Conservation (phyloP, 2,888 invertebrate species). For the Mythimna albipuncta region DNA sequence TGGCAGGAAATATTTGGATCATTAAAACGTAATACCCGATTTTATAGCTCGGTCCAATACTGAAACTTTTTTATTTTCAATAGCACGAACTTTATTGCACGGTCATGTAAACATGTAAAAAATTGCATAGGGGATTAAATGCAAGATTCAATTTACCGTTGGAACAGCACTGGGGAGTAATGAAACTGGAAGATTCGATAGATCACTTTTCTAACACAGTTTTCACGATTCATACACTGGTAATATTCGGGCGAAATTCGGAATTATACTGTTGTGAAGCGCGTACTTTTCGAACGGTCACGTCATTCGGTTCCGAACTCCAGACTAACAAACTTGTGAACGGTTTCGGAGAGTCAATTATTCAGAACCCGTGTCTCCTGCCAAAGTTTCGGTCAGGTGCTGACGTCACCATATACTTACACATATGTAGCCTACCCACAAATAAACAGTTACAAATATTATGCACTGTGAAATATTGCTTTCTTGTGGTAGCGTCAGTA, state of each 20-base stretch:
- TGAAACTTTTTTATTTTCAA: slow-evolving; percentile 58
- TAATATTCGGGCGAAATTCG: slow-evolving; percentile 66
- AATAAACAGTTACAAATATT: slow-evolving; percentile 77
- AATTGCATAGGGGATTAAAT: slow-evolving; percentile 23
- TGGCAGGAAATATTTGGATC: slow-evolving; percentile 63
- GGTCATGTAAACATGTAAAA: slow-evolving; percentile 60
- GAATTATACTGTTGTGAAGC: slow-evolving; percentile 63
- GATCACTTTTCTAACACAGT: slow-evolving; percentile 56
- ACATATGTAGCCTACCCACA: slow-evolving; percentile 78
- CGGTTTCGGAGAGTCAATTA: slow-evolving; percentile 86
- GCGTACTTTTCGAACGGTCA: slow-evolving; percentile 71
- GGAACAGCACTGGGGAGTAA: slow-evolving; percentile 39
- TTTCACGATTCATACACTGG: slow-evolving; percentile 60
- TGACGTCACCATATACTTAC: slow-evolving; percentile 83
- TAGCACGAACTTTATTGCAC: slow-evolving; percentile 57
- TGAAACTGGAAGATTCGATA: slow-evolving; percentile 16
- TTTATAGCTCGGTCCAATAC: slow-evolving; percentile 58
- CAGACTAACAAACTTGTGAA: slow-evolving; percentile 87
- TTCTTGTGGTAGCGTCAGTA: slow-evolving; percentile 71
- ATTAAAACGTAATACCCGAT: slow-evolving; percentile 65
- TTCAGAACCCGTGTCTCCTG: slow-evolving; percentile 87
- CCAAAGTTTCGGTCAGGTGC: slow-evolving; percentile 88
- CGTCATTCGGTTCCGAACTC: slow-evolving; percentile 81
- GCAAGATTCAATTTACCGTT: slow-evolving; percentile 41
- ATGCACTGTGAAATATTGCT: slow-evolving; percentile 82